Base-by-base conservation (phyloP, 2,113 vertebrate genomes). In the Gadus chalcogrammus region DNA sequence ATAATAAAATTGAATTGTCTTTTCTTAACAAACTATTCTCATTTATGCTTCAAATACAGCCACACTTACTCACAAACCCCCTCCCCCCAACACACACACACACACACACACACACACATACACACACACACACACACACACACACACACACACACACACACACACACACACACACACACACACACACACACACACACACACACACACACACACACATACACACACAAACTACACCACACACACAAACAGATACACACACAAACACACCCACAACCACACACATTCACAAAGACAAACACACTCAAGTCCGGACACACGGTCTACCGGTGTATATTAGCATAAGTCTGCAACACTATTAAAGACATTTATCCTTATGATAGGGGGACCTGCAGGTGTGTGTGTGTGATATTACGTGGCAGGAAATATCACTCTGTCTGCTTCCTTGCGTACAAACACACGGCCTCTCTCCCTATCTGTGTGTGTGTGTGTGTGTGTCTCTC, bases 321-420 rank as follows among this genome's bases (percentile, higher is more conserved):
- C 15, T n/a, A 16, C 55, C 5, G 15, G 1, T 58, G 55, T 58
- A n/a, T 5, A 58, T 58, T 17, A 58, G 15, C 55, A 16, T 58
- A 58, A n/a, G 15, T 16, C 55, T 58, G 55, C 55, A 58, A 13
- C 42, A 13, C 42, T 48, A 48, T 48, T 48, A 48, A 58, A 58
- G 15, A 58, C 55, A 58, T 58, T 16, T n/a, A 58, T n/a, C 55
- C 15, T 58, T n/a, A n/a, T 58, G 55, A 58, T 17, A n/a, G 15
- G 17, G 55, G 15, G 55, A 17, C 55, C 55, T n/a, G 17, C 55
- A 58, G 55, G 55, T 66, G 64, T 65, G 64, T 66, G 64, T 66
- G 22, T 61, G 58, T 24, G 22, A 22, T 61, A 12, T 4, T 3
- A 22, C 24, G 13, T 27, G 1, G 22, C 22, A 62, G 61, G 61